Evolutionary conservation across 2,113 vertebrate species (phyloP).

Genomic region (Phasianus colchicus): DNA sequence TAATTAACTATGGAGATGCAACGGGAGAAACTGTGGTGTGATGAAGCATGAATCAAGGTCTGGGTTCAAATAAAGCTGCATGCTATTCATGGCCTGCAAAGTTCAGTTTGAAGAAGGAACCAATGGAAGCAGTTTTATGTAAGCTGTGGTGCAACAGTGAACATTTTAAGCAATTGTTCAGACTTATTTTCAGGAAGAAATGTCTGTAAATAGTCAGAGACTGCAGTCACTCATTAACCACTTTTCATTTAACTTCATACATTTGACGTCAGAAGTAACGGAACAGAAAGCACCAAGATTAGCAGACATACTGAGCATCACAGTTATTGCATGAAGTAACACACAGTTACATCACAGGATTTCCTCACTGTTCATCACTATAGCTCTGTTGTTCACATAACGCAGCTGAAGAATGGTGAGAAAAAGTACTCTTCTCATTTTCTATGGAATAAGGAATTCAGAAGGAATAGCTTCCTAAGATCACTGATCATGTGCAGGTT

Average conservation of each 20-base stretch:
- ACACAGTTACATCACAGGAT: neutral
- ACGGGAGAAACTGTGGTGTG: neutral
- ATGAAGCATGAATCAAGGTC: neutral
- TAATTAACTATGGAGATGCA: conserved; percentile 66
- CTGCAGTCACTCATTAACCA: neutral
- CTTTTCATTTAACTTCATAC: neutral
- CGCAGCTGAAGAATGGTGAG: neutral
- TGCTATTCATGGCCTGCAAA: neutral
- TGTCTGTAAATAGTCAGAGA: neutral
- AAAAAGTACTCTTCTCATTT: neutral
- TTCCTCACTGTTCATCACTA: neutral
- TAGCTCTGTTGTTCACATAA: neutral
- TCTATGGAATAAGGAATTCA: neutral
- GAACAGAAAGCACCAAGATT: neutral
- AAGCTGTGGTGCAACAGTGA: neutral
- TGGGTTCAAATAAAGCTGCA: neutral
- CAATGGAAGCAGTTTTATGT: neutral
- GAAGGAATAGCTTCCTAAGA: neutral
- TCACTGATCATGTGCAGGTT: neutral
- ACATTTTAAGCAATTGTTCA: neutral
- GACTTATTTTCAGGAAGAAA: neutral
- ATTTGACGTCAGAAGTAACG: neutral
- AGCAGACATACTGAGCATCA: neutral
- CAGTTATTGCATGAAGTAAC: neutral
- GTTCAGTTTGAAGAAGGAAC: neutral